Conservation (phyloP, 2,797 vertebrate genomes). For the Poeciliopsis gracilis region DNA sequence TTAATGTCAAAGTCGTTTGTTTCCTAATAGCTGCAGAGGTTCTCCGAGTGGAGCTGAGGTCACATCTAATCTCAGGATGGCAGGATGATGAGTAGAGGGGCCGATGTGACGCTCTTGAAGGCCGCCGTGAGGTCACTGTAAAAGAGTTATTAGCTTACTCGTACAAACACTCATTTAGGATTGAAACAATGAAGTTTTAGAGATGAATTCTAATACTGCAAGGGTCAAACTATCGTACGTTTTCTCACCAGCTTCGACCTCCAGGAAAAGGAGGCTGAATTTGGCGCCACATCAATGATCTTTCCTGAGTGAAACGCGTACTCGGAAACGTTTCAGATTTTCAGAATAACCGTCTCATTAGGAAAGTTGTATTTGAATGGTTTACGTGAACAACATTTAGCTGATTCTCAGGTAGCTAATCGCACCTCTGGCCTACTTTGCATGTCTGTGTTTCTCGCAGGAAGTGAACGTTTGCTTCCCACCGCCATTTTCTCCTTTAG, state of each 20-base stretch:
- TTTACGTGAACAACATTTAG: neutral
- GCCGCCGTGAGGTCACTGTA: slow-evolving; percentile 19
- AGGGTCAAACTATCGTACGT: neutral
- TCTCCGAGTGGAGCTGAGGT: slow-evolving; percentile 14
- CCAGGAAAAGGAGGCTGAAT: neutral
- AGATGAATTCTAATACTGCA: neutral
- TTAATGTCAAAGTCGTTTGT: slow-evolving; percentile 52
- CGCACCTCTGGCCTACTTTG: neutral
- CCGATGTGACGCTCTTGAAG: slow-evolving; percentile 27
- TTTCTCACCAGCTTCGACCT: neutral
- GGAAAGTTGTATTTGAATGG: neutral
- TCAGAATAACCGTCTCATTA: neutral
- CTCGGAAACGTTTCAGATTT: neutral
- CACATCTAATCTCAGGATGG: slow-evolving; percentile 17
- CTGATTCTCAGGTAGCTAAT: neutral
- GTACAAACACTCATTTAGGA: slow-evolving; percentile 16
- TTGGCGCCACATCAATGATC: neutral
- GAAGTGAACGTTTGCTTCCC: neutral
- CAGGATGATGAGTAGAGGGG: neutral
- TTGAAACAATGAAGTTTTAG: neutral
- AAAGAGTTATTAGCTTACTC: slow-evolving; percentile 22
- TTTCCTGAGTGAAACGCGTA: neutral
- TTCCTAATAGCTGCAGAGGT: slow-evolving; percentile 38
- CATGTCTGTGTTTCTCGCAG: neutral
- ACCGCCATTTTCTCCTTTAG: neutral